Base-by-base conservation (phyloP, 2,797 vertebrate genomes). In the Gallinago stenura region DNA sequence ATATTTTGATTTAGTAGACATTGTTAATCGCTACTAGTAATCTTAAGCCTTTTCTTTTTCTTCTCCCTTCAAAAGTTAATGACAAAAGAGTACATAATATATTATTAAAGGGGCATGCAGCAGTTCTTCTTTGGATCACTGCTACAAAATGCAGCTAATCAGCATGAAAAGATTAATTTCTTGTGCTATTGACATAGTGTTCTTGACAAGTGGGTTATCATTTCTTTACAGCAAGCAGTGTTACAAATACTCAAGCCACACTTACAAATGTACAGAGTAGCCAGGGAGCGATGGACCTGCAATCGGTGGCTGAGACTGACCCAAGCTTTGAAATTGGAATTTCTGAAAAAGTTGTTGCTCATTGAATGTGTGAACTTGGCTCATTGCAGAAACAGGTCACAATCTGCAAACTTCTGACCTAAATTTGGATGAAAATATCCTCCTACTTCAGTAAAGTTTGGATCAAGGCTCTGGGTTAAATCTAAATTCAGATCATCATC, bases 21-120 rank as follows among this genome's bases (percentile, higher is more conserved):
- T 53, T 83, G 43, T 78, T 95, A 96, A 91, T 95, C 92, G 62
- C 70, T 70, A 61, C 30, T 92, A 83, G 57, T 81, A 82, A 90
- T 92, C 83, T 85, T 83, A 70, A 37, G n/a, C 31, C 9, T 82
- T 86, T 85, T 89, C 56, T 81, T 72, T 73, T 75, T 58, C 30
- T 92, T 85, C 43, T 89, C 83, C 91, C 48, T 93, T 87, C 50
- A 94, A 81, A 95, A 61, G 22, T 66, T 43, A 76, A 33, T 65
- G 33, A 77, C 25, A 57, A 45, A 93, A 46, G 24, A 71, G n/a
- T 46, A 82, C 35, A 39, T 30, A 73, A 79, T 72, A 8, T 69
- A 48, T 86, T 83, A 62, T 37, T 73, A 62, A 35, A 57, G 56
- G 62, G 48, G 78, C 26, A 45, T 22, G n/a, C 60, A 48, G 7